Evolutionary conservation across 2,888 invertebrate species (phyloP), one percentile per base, ranked within the genome.

Genomic region (Troides oblongomaculatus): DNA sequence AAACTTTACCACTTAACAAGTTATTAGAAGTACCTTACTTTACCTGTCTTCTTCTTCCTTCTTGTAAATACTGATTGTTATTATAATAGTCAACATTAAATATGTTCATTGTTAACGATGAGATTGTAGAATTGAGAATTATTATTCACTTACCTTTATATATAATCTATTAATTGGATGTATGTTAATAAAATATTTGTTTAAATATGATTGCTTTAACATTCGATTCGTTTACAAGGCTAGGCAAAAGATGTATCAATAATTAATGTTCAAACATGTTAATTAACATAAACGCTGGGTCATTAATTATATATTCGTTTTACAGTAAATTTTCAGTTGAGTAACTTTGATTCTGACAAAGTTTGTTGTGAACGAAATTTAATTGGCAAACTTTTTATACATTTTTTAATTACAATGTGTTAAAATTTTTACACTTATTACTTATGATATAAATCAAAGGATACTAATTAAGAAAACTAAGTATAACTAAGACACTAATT

Each of bases 221-320:
- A 58, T 58, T 62, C 21, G n/a, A 59, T 53, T 4, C 59, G 23
- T 25, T 46, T n/a, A 63, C 21, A 67, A 25, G 14, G 21, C 7
- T 17, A 62, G 43, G 30, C 21, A 58, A 68, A 43, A 57, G n/a
- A n/a, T 43, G 39, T 56, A 30, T 64, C 57, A 65, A 46, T 65
- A 46, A 69, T 62, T 64, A 25, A 50, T 61, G 43, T 69, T 57
- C 57, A 62, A 69, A 65, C 65, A 62, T 39, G 65, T 62, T 69
- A 57, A 70, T 62, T 62, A 70, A 62, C 62, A 62, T 58, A 50
- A 65, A 58, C 23, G 63, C n/a, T 8, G 36, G 58, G 50, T 62
- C 53, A 66, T 70, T 70, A 66, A 70, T 70, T 70, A 70, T 63
- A 70, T 62, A 66, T 70, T 63, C 66, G 59, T 70, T 70, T 21